Evolutionary conservation across 2,888 invertebrate species (phyloP).

Genomic region (Nyleta sp.): DNA sequence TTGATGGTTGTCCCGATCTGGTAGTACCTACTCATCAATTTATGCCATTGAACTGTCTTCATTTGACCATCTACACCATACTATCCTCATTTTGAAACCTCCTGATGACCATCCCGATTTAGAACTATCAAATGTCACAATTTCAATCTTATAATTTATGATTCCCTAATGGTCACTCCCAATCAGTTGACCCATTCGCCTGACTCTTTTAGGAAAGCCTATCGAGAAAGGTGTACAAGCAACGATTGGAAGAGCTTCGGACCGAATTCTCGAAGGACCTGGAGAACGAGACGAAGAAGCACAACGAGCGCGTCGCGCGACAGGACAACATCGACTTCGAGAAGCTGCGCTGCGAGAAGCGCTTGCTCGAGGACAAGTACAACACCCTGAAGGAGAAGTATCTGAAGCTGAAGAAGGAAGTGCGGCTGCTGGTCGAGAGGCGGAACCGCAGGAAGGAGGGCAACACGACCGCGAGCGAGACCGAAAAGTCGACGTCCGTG

Average conservation of each 20-base stretch:
- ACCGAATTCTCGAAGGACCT: conserved; percentile 85
- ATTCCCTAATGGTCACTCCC: no score
- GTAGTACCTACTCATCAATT: no score
- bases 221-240: conserved; percentile 87
- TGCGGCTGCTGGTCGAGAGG: conserved; percentile 90
- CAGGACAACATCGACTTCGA: conserved; percentile 84
- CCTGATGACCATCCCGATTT: no score
- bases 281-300: conserved; percentile 82
- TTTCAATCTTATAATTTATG: no score
- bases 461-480: conserved; percentile 89
- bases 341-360: conserved; percentile 87
- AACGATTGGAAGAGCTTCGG: conserved; percentile 86
- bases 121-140: no score
- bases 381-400: conserved; percentile 92
- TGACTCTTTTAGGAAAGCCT: conserved; percentile 87
- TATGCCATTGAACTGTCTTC: no score
- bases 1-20: no score
- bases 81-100: no score
- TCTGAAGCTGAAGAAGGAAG: conserved; percentile 90
- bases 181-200: no score
- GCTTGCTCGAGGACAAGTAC: conserved; percentile 91
- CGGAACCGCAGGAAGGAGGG: conserved; percentile 85
- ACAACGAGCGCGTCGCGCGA: conserved; percentile 72
- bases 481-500: conserved; percentile 89
- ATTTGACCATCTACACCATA: no score